phyloP scores from a whole-genome alignment of 2,113 vertebrate genomes.

The Nyctibius bracteatus region DNA sequence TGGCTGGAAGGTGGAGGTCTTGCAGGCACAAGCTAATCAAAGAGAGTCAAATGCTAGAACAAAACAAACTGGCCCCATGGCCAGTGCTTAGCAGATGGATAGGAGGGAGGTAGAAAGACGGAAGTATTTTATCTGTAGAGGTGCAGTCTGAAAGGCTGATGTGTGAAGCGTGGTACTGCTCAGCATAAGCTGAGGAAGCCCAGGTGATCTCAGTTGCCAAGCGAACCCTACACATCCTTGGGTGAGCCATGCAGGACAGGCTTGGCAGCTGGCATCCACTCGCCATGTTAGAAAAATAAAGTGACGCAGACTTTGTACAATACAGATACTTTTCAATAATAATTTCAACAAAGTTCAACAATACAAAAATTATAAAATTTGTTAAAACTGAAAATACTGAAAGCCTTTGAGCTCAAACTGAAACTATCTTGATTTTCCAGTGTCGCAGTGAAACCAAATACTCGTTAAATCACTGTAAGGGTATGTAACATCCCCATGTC shows the following conservation, averaged over 20 bases:
- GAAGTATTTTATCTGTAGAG: neutral
- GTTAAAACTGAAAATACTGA: neutral
- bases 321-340: neutral
- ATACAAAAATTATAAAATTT: neutral
- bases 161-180: fast-evolving
- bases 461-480: conserved; percentile 3
- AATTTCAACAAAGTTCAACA: neutral
- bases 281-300: neutral
- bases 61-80: neutral
- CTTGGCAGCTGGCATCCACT: neutral
- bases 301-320: neutral
- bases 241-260: neutral
- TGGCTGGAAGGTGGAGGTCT: neutral
- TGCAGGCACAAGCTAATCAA: neutral
- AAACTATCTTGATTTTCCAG: conserved; percentile 32
- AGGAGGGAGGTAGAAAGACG: neutral
- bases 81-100: neutral
- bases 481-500: neutral
- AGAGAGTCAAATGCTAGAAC: neutral
- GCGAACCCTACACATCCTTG: fast-evolving
- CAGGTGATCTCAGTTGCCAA: neutral
- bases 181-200: neutral
- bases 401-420: neutral
- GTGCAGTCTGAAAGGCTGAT: neutral
- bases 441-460: neutral